Evolutionary conservation across 2,888 invertebrate genomes (phyloP).

Genomic region (Oligia fasciuncula): DNA sequence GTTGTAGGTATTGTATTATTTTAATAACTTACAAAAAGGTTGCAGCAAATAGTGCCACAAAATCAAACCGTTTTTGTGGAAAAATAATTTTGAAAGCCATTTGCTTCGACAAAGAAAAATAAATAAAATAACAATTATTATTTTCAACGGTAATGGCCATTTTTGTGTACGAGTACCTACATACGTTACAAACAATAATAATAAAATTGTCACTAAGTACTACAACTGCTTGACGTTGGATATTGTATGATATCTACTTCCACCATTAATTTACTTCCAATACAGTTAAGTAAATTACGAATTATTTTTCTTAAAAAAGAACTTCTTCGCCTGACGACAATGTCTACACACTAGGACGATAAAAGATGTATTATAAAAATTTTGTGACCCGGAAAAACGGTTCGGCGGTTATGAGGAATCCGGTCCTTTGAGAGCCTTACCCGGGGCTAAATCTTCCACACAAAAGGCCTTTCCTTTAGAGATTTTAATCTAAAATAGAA

Average conservation of each 20-base stretch:
- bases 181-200: not conserved
- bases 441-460: slow-evolving; percentile 26
- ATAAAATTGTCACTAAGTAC: too few species aligned
- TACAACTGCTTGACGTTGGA: not conserved
- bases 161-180: not conserved
- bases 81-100: not conserved
- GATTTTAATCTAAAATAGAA: slow-evolving; percentile 39
- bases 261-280: not conserved
- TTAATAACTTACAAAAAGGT: not conserved
- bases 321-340: not conserved
- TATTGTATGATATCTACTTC: not conserved
- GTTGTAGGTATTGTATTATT: not conserved
- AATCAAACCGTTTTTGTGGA: not conserved
- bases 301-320: not conserved
- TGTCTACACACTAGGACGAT: not conserved
- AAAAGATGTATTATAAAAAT: slow-evolving; percentile 15
- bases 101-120: not conserved
- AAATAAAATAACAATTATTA: not conserved
- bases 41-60: not conserved
- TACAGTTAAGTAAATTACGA: not conserved
- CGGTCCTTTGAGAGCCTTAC: not conserved
- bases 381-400: slow-evolving; percentile 36
- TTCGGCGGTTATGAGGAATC: slow-evolving; percentile 9
- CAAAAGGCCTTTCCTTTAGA: slow-evolving; percentile 27
- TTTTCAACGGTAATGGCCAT: slow-evolving; percentile 1